Base-by-base conservation (phyloP, 2,113 vertebrate species). In the Brachyhypopomus occidentalis region DNA sequence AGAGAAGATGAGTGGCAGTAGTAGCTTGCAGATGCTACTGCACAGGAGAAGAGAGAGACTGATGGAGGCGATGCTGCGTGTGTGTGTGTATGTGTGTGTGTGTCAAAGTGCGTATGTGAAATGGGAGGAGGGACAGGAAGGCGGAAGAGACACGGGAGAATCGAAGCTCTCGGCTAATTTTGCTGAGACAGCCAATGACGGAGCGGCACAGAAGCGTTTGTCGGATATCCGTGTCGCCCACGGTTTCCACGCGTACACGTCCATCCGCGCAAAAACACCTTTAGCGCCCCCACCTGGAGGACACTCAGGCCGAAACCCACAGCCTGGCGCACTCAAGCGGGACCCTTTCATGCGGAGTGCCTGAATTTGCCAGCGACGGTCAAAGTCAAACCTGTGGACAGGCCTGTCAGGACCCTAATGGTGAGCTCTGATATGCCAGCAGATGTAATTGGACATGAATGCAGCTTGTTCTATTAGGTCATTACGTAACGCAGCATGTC, bases 91-190 rank as follows among this genome's bases (percentile, higher is more conserved):
- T 52, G 45, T 59, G 30, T 30, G 34, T 74, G 58, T 74, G 30
- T n/a, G 25, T 34, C 55, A 60, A 38, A 59, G 36, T 69, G 52
- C 9, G 36, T 59, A 45, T 14, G 30, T 59, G 27, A 63, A 48
- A 77, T 23, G 20, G 19, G 19, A 71, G 63, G n/a, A 25, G 27
- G 63, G 3, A 71, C 8, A 45, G n/a, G 11, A 0, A 27, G 34
- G 20, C 64, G 56, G 16, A 25, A 79, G 56, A 78, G 34, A 48
- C n/a, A 38, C 3, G 63, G 78, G 84, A 20, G n/a, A 69, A 58
- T 56, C 88, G 77, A 76, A 82, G 83, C 77, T 60, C 78, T 84
- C 69, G 34, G 58, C 56, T 82, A 23, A 84, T 76, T 80, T 76
- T 73, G 84, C 81, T 75, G 22, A 69, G 19, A 84, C 60, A 78